Percentiles rank a stretch among this genome's conserved stretches.
These are phyloP conservation scores for Actinemys pallida DNA, from an alignment of 2,113 vertebrate species.

Conservation along the genomic window DNA sequence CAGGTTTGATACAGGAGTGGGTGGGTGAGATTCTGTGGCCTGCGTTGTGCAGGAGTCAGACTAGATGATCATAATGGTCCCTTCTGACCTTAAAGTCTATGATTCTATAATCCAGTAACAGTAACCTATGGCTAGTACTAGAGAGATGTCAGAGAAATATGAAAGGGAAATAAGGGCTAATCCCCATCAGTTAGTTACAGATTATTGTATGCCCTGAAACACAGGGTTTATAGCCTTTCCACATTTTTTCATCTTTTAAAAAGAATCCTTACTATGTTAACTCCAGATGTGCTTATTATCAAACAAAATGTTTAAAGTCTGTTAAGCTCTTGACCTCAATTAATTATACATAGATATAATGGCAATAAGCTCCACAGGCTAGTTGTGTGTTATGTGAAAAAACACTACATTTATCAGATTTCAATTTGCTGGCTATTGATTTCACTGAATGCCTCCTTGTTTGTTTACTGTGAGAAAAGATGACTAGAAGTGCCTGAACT, in stretches of 20 bases:
- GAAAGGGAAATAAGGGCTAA: neutral
- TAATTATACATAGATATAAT: neutral
- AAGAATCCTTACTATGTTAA: neutral
- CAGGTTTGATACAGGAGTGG: too few relatives aligned
- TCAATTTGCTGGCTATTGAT: neutral
- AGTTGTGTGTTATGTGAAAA: neutral
- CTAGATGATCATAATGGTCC: too few relatives aligned
- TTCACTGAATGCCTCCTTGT: neutral
- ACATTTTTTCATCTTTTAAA: neutral
- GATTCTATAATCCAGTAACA: neutral
- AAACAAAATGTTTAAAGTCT: neutral
- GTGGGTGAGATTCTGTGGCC: too few relatives aligned
- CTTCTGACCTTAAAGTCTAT: too few relatives aligned
- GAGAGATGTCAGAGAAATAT: neutral
- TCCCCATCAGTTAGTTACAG: neutral
- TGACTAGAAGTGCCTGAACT: neutral
- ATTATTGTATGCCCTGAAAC: neutral
- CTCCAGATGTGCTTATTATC: neutral
- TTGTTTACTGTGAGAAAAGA: neutral
- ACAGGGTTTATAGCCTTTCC: neutral
- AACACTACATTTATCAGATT: neutral
- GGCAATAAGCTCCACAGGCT: neutral
- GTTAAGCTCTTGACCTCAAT: neutral
- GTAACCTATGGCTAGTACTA: neutral
- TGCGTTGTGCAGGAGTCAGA: too few relatives aligned